These are phyloP conservation scores for Ladona fulva DNA, from an alignment of 1,140 invertebrate genomes.

Conservation along the genomic window DNA sequence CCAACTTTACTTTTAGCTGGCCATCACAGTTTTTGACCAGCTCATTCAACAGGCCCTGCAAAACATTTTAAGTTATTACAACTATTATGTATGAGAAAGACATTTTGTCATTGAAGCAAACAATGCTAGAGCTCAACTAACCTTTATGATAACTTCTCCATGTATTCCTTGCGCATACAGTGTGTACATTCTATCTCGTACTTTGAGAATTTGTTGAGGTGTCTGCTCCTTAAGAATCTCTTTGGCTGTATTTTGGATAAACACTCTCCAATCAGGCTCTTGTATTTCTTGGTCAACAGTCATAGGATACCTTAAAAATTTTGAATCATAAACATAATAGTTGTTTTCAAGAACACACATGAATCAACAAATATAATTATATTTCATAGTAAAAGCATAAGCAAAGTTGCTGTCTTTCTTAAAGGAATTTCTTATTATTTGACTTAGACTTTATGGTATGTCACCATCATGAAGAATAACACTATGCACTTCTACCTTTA, in stretches of 20 bases:
- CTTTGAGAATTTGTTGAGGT: constrained; percentile 71
- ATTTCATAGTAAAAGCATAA: too few species aligned
- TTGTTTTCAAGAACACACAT: background rate
- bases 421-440: too few species aligned
- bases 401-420: too few species aligned
- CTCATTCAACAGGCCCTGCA: constrained; percentile 67
- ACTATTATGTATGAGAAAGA: background rate
- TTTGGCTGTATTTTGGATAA: constrained; percentile 75
- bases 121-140: constrained; percentile 26
- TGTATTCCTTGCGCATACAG: constrained; percentile 90
- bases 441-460: too few species aligned
- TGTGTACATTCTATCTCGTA: constrained; percentile 85
- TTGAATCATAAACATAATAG: background rate
- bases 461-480: too few species aligned
- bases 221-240: constrained; percentile 84
- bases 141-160: constrained; percentile 83
- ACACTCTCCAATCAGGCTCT: constrained; percentile 90
- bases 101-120: background rate
- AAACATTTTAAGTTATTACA: constrained; percentile 19
- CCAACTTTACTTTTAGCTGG: constrained; percentile 75
- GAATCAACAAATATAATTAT: too few species aligned
- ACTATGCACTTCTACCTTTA: too few species aligned
- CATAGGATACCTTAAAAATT: constrained; percentile 61
- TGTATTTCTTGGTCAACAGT: constrained; percentile 69
- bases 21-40: constrained; percentile 84